Evolutionary conservation across 2,113 vertebrate genomes (phyloP).

Genomic region (Ptilorrhoa leucosticta): DNA sequence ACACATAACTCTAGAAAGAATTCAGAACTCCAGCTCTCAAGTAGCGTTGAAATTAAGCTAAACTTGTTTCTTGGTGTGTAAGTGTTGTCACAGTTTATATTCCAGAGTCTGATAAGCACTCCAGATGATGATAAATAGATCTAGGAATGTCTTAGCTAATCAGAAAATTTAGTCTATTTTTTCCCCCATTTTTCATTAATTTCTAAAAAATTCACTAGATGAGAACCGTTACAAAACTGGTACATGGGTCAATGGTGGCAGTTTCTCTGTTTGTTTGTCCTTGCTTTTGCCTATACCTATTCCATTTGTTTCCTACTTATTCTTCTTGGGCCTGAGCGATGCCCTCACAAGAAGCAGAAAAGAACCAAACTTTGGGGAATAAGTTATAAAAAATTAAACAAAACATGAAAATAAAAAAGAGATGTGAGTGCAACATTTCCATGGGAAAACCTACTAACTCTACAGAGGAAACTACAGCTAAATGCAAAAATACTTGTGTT

Average conservation of each 20-base stretch:
- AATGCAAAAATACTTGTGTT: not conserved
- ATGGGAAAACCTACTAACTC: not conserved
- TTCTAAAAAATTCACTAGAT: not conserved
- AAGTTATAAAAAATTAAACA: not conserved
- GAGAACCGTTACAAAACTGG: not conserved
- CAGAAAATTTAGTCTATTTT: not conserved
- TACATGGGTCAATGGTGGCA: not conserved
- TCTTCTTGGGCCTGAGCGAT: not conserved
- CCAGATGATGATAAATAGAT: not conserved
- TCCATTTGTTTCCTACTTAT: not conserved
- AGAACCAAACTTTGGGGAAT: not conserved
- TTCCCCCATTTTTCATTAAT: not conserved
- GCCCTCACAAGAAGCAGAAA: not conserved
- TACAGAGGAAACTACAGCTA: not conserved
- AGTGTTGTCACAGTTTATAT: not conserved
- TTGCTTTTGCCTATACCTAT: not conserved
- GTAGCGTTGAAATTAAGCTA: not conserved
- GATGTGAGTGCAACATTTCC: not conserved
- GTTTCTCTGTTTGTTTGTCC: not conserved
- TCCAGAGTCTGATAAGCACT: not conserved
- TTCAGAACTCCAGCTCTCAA: not conserved
- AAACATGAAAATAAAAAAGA: not conserved
- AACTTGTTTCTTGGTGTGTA: not conserved
- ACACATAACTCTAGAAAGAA: not conserved
- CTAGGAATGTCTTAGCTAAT: not conserved